Conservation (phyloP, 2,888 invertebrate species). For the Himalopsyche japonica region DNA sequence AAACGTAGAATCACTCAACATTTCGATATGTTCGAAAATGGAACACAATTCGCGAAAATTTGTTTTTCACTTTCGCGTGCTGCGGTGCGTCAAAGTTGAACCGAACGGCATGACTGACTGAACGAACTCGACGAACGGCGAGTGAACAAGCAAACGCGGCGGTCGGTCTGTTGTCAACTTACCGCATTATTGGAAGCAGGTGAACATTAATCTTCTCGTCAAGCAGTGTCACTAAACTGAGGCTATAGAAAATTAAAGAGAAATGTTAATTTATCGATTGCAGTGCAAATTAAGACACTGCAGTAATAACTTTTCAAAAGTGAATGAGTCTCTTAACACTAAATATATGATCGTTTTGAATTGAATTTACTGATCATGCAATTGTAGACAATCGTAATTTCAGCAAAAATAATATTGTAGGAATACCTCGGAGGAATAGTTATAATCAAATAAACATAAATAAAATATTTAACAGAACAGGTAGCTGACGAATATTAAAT, state of each 20-base stretch:
- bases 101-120: not conserved
- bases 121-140: not conserved
- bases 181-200: not conserved
- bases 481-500: too few relatives aligned
- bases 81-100: not conserved
- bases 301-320: too few relatives aligned
- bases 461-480: too few relatives aligned
- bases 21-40: not conserved
- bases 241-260: too few relatives aligned
- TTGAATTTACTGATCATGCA: too few relatives aligned
- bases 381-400: too few relatives aligned
- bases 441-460: too few relatives aligned
- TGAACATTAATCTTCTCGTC: not conserved
- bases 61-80: not conserved
- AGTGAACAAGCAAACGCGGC: not conserved
- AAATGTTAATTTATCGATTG: not conserved
- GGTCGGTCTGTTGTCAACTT: not conserved
- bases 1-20: not conserved
- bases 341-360: not conserved
- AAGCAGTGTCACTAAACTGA: not conserved
- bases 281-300: not conserved
- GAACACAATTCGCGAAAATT: not conserved
- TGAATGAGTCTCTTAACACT: not conserved
- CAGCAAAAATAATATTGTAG: too few relatives aligned
- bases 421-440: too few relatives aligned